Base-by-base conservation (phyloP, 1,140 invertebrate genomes). In the Eriocheir sinensis region DNA sequence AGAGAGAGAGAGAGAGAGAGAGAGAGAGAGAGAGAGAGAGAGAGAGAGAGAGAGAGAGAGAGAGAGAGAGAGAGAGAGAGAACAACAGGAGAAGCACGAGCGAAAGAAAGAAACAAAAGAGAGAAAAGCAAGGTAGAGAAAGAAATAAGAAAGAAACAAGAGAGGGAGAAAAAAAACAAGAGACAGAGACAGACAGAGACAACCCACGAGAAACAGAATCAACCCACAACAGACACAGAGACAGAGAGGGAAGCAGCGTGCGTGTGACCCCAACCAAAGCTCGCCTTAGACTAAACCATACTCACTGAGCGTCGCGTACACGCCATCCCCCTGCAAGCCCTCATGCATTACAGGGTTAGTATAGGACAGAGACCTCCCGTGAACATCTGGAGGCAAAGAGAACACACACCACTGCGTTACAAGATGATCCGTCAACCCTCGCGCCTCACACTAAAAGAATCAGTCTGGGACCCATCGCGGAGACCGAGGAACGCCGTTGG, bases 341-440 rank as follows among this genome's bases (percentile, higher is more conserved):
- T 92, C 91, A 83, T 41, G 6, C 91, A 83, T 83, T 40, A 83
- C 48, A 27, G 91, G 91, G 40, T 92, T 92, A 83, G 79, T 92
- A 83, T 83, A 92, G 48, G 91, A 83, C 40, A 48, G 38, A 30
- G 2, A 15, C 17, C 36, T 80, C 32, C 30, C 91, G 9, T 83
- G 21, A 80, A n/a, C 17, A 91, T 72, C 89, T 91, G 89, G 6
- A 91, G 89, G 60, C 32, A 38, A 89, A 72, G 53, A 91, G 48
- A 91, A 85, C 34, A 85, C 60, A 72, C 60, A 72, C 60, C 88
- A 89, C 36, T 32, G 1, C 40, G 8, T 48, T 32, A 32, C 88
- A 89, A 17, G 40, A 89, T 17, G 15, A 36, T 41, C 30, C 30
- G 8, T 38, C 83, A 38, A n/a, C n/a, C n/a, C n/a, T n/a, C n/a